These are phyloP conservation scores for Lithophane ornitopus DNA, from an alignment of 2,888 invertebrate genomes.

Conservation along the genomic window DNA sequence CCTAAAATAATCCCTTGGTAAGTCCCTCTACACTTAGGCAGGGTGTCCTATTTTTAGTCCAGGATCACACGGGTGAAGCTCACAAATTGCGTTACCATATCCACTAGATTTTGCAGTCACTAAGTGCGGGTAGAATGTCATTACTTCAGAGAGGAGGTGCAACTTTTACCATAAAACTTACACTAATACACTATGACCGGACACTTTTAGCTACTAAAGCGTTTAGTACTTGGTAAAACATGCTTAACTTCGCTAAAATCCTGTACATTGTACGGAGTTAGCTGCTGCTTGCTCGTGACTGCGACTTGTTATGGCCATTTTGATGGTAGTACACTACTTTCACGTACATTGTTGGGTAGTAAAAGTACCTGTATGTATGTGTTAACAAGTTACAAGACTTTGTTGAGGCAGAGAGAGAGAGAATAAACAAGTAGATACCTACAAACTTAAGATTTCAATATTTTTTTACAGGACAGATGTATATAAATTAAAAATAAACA, in stretches of 20 bases:
- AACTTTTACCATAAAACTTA: constrained; percentile 67
- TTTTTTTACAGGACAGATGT: neutral
- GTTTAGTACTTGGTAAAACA: constrained; percentile 62
- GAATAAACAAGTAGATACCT: neutral
- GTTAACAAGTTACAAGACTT: constrained; percentile 16
- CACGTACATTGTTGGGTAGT: constrained; percentile 10
- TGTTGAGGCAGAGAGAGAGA: neutral
- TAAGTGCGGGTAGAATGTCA: constrained; percentile 58
- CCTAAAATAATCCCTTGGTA: constrained; percentile 50
- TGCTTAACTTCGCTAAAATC: constrained; percentile 51
- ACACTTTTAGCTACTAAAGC: constrained; percentile 62
- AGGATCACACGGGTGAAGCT: constrained; percentile 30
- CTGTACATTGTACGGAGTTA: constrained; percentile 49
- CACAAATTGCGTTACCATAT: constrained; percentile 57
- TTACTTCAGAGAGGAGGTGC: constrained; percentile 54
- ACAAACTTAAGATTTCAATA: neutral
- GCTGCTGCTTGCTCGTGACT: constrained; percentile 28
- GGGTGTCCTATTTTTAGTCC: constrained; percentile 49
- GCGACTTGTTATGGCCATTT: constrained; percentile 38
- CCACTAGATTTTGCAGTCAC: constrained; percentile 47
- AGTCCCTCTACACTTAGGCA: constrained; percentile 21
- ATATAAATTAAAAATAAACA: too few relatives aligned
- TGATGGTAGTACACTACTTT: constrained; percentile 28
- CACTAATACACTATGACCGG: constrained; percentile 54
- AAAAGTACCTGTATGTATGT: constrained; percentile 7